Conservation (phyloP, 92 coral and sea anemone genomes). For the Meandrina meandrites region DNA sequence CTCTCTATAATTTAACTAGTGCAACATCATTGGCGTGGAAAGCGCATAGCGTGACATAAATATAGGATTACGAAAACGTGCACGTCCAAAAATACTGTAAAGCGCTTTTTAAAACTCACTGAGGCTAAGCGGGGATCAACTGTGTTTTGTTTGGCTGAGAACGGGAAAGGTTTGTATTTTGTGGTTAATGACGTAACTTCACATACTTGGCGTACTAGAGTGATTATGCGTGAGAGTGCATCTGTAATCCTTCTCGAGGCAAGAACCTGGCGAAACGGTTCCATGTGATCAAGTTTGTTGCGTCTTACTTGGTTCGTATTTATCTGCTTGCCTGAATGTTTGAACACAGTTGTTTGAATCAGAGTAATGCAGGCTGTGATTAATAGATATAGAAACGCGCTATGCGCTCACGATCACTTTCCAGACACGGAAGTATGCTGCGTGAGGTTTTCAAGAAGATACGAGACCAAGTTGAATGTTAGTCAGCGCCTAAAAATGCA, state of each 20-base stretch:
- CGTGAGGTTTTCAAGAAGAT: not conserved
- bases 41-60: slow-evolving; percentile 39
- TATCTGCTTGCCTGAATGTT: not conserved
- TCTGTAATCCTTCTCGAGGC: slow-evolving; percentile 6
- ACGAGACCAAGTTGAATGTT: slow-evolving; percentile 3
- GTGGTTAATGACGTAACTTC: slow-evolving; percentile 33
- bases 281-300: not conserved
- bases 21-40: slow-evolving; percentile 2
- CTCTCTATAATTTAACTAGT: not conserved
- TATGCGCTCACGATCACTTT: not conserved
- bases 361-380: not conserved
- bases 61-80: slow-evolving; percentile 33
- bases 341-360: not conserved
- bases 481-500: not conserved
- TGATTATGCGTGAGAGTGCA: slow-evolving; percentile 5
- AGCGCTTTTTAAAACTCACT: slow-evolving; percentile 33
- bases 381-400: not conserved
- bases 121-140: slow-evolving; percentile 46
- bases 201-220: slow-evolving; percentile 23
- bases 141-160: slow-evolving; percentile 53
- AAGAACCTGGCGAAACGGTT: not conserved
- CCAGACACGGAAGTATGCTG: not conserved
- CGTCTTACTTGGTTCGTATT: not conserved
- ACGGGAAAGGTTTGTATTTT: slow-evolving; percentile 28
- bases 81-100: slow-evolving; percentile 47